A percentile compares a stretch with the other conserved stretches of the same genome.
Evolutionary conservation across 1,140 invertebrate species (phyloP).

Genomic region (Coelopa frigida): DNA sequence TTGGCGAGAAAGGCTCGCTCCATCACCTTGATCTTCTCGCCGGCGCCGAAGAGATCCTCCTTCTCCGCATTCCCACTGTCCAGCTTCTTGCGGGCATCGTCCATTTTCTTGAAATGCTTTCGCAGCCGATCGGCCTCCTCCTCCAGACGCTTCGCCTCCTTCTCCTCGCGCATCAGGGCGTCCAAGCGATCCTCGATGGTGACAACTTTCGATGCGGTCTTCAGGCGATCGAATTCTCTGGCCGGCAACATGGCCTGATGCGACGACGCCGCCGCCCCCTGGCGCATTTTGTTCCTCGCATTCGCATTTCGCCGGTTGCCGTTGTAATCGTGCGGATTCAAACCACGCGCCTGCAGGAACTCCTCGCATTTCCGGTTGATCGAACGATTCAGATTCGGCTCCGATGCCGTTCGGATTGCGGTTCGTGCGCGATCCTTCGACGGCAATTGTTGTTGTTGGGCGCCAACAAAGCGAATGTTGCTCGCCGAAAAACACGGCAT

Average conservation of each 20-base stretch:
- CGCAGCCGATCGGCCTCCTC: conserved; percentile 28
- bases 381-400: conserved; percentile 13
- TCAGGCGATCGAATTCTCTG: conserved; percentile 27
- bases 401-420: conserved; percentile 19
- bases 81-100: conserved; percentile 19
- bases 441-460: conserved; percentile 14
- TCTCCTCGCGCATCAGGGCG: conserved; percentile 21
- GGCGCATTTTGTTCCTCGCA: conserved; percentile 23
- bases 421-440: conserved; percentile 8
- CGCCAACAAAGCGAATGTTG: conserved; percentile 33
- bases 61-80: conserved; percentile 3
- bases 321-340: conserved; percentile 14
- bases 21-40: conserved; percentile 28
- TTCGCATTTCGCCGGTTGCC: conserved; percentile 21
- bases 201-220: conserved; percentile 23
- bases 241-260: conserved; percentile 26
- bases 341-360: conserved; percentile 14
- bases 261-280: conserved; percentile 22
- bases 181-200: conserved; percentile 28
- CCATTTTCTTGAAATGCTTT: conserved; percentile 28
- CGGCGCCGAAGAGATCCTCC: conserved; percentile 10
- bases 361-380: conserved; percentile 4
- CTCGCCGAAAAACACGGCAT: conserved; percentile 39
- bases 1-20: conserved; percentile 36
- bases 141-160: conserved; percentile 27